A percentile compares a stretch with the other conserved stretches of the same genome.
These are phyloP conservation scores for Saimiri boliviensis DNA, from an alignment of 2,113 vertebrate genomes.

Conservation along the genomic window DNA sequence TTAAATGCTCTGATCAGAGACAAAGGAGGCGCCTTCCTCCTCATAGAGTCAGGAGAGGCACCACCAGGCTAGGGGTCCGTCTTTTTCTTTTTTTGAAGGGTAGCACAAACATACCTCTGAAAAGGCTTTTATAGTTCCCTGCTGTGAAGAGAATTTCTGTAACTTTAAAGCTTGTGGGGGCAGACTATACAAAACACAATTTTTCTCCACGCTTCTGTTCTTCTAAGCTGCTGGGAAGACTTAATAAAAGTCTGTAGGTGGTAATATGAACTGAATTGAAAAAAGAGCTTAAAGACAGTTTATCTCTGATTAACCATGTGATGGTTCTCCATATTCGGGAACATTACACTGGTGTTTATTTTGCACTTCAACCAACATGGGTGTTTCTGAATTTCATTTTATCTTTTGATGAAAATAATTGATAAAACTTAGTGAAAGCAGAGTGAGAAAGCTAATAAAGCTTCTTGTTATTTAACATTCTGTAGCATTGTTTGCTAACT, in stretches of 20 bases:
- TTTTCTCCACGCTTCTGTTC: neutral
- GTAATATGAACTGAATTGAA: conserved; percentile 30
- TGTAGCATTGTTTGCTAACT: neutral
- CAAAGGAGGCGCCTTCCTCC: conserved; percentile 72
- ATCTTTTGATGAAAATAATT: neutral
- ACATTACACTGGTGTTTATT: neutral
- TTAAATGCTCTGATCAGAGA: conserved; percentile 77
- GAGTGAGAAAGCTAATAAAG: neutral
- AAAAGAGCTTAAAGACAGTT: conserved; percentile 6
- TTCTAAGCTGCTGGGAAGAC: neutral
- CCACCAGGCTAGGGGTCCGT: neutral
- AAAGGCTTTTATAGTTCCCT: conserved; percentile 67
- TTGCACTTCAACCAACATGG: neutral
- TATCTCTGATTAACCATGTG: neutral
- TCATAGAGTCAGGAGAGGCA: conserved; percentile 71
- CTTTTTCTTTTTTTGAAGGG: conserved; percentile 27
- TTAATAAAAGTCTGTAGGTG: conserved; percentile 4
- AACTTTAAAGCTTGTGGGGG: conserved; percentile 55
- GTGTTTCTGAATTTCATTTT: neutral
- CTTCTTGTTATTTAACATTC: neutral
- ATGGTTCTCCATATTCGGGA: neutral
- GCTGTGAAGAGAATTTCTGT: conserved; percentile 74
- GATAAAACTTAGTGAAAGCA: neutral
- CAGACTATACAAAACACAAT: conserved; percentile 71
- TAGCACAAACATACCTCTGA: conserved; percentile 65